Conservation (phyloP, 2,113 vertebrate genomes). For the Varanus salvator region DNA sequence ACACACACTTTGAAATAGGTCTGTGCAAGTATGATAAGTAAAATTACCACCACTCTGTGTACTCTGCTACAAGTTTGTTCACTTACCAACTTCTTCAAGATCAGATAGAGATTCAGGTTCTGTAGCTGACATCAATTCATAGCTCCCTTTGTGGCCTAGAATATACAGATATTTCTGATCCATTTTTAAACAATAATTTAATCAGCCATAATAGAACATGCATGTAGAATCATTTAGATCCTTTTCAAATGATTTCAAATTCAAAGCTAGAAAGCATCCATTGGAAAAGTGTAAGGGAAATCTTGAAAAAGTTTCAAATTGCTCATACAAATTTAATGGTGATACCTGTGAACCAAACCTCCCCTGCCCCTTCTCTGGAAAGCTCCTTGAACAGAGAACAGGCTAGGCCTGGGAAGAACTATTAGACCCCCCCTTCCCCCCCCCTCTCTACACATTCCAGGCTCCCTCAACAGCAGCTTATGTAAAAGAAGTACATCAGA, state of each 20-base stretch:
- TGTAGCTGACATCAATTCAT: not conserved
- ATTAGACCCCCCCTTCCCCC: no score
- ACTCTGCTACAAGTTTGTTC: not conserved
- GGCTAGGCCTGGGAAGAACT: no score
- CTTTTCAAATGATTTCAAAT: not conserved
- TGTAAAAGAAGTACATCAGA: no score
- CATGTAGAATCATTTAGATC: not conserved
- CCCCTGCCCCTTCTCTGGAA: not conserved
- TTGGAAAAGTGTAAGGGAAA: not conserved
- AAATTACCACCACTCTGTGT: not conserved
- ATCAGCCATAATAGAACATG: not conserved
- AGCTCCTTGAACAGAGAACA: not conserved
- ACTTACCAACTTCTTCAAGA: slow-evolving; percentile 20
- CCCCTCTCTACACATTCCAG: no score
- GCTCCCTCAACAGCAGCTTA: no score
- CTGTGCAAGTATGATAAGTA: not conserved
- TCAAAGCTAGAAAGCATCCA: not conserved
- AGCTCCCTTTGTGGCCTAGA: slow-evolving; percentile 19
- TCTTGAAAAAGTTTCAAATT: not conserved
- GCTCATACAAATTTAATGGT: not conserved
- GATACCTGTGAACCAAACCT: not conserved
- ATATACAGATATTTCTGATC: not conserved
- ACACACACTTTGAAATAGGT: not conserved
- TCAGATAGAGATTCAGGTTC: not conserved
- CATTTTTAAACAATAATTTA: not conserved